Conservation (phyloP, 2,797 vertebrate genomes). For the Labeo calbasu region DNA sequence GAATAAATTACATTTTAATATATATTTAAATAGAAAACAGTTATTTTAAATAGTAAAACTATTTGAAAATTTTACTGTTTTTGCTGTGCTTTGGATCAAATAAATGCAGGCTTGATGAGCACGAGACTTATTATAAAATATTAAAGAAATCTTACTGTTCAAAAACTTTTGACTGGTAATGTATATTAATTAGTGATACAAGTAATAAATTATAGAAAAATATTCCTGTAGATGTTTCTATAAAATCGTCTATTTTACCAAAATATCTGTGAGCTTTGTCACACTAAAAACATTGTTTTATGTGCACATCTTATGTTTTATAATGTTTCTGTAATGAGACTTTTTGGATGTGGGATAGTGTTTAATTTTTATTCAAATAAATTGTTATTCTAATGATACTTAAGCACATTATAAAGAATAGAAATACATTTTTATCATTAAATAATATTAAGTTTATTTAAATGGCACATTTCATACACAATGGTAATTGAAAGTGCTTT, state of each 20-base stretch:
- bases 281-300: background rate
- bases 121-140: too few relatives aligned
- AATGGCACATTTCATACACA: too few relatives aligned
- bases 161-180: too few relatives aligned
- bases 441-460: too few relatives aligned
- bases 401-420: background rate
- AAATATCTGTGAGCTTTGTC: background rate
- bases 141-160: too few relatives aligned
- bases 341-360: background rate
- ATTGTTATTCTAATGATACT: background rate
- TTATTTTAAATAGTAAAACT: too few relatives aligned
- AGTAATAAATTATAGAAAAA: background rate
- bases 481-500: too few relatives aligned
- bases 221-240: background rate
- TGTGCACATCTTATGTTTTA: background rate
- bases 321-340: background rate
- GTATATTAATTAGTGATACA: background rate
- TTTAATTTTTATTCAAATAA: background rate
- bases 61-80: too few relatives aligned
- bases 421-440: background rate
- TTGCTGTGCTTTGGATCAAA: too few relatives aligned
- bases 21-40: too few relatives aligned
- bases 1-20: too few relatives aligned
- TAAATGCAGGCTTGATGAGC: too few relatives aligned
- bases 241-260: background rate